Evolutionary conservation across 1,140 invertebrate species (phyloP).

Genomic region (Bacillus rossius): DNA sequence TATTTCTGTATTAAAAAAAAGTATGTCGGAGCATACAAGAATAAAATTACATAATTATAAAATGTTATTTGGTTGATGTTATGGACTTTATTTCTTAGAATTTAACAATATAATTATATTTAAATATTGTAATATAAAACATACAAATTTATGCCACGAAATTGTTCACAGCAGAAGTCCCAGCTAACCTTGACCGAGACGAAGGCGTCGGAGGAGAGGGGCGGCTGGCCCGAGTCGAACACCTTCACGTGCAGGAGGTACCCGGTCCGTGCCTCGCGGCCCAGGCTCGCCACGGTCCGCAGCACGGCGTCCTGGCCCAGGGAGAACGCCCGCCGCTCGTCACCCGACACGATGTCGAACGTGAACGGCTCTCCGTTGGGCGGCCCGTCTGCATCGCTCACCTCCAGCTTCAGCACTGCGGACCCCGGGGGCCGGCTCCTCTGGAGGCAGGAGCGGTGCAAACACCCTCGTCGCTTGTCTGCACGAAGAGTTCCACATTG

Average conservation of each 20-base stretch:
- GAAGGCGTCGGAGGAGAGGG: conserved; percentile 82
- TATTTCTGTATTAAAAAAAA: too few species aligned
- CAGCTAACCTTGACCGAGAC: conserved; percentile 71
- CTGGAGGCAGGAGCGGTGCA: too few species aligned
- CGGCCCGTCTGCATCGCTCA: conserved; percentile 78
- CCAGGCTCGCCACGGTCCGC: conserved; percentile 79
- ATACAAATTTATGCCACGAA: too few species aligned
- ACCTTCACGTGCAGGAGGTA: conserved; percentile 84
- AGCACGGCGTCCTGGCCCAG: conserved; percentile 80
- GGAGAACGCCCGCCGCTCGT: conserved; percentile 78
- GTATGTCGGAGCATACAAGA: too few species aligned
- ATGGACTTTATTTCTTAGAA: too few species aligned
- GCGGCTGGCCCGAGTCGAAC: conserved; percentile 89
- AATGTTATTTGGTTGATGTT: too few species aligned
- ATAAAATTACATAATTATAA: too few species aligned
- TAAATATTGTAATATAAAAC: too few species aligned
- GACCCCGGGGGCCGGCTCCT: conserved; percentile 66
- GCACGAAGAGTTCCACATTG: too few species aligned
- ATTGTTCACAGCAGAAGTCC: too few species aligned
- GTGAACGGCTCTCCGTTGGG: conserved; percentile 88
- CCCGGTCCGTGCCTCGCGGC: conserved; percentile 73
- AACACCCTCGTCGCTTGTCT: too few species aligned
- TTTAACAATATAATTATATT: too few species aligned
- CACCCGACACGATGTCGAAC: conserved; percentile 83
- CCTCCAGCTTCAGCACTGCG: conserved; percentile 70